Evolutionary conservation across 2,113 vertebrate genomes (phyloP).

Genomic region (Pluvianellus socialis): DNA sequence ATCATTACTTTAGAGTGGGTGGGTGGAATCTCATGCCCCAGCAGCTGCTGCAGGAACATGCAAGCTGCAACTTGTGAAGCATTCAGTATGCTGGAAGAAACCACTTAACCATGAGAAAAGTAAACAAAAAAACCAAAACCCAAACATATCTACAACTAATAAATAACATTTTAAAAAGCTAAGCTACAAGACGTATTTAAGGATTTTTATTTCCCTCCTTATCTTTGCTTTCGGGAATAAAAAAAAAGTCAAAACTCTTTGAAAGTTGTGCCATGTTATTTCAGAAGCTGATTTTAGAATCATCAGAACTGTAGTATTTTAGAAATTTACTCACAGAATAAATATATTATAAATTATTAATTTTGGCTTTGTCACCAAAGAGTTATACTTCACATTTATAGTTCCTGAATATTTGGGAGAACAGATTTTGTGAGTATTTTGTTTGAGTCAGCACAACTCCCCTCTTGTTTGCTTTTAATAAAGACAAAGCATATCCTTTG

Average conservation of each 20-base stretch:
- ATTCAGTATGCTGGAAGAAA: background rate
- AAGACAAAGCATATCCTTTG: background rate
- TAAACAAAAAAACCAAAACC: background rate
- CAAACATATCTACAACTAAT: background rate
- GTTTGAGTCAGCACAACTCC: background rate
- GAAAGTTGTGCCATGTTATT: background rate
- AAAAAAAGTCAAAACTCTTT: background rate
- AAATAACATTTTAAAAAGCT: background rate
- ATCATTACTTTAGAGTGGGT: background rate
- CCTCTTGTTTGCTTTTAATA: background rate
- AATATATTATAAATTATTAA: background rate
- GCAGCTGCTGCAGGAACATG: background rate
- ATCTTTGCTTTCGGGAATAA: background rate
- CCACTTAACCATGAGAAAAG: background rate
- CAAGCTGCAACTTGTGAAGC: background rate
- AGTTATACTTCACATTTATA: background rate
- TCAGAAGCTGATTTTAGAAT: background rate
- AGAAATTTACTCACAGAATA: background rate
- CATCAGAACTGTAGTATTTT: background rate
- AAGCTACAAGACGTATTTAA: background rate
- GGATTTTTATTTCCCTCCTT: background rate
- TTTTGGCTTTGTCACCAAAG: background rate
- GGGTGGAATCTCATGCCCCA: background rate
- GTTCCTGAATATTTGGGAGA: background rate
- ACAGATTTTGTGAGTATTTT: rapidly evolving